These are phyloP conservation scores for Drosophila differens DNA, from an alignment of 2,888 invertebrate species.

Conservation along the genomic window DNA sequence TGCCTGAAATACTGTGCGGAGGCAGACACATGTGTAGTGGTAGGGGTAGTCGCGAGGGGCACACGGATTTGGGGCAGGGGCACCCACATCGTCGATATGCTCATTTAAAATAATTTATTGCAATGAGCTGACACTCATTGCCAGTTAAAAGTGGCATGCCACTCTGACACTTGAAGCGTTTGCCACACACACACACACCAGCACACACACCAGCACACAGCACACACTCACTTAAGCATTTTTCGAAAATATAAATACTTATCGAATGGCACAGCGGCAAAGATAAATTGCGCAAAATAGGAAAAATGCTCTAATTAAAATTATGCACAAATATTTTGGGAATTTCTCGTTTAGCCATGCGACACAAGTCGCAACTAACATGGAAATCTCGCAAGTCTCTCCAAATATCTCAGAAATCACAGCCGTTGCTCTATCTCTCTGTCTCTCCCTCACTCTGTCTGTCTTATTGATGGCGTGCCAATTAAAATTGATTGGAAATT, in stretches of 20 bases:
- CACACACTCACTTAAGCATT: conserved; percentile 11
- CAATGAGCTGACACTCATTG: conserved; percentile 80
- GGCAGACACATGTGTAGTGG: conserved; percentile 31
- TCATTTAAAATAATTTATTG: conserved; percentile 84
- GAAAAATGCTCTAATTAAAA: conserved; percentile 83
- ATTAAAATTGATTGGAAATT: conserved; percentile 85
- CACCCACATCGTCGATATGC: conserved; percentile 76
- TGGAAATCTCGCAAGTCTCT: conserved; percentile 38
- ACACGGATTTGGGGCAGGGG: not conserved
- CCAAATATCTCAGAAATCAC: conserved; percentile 6
- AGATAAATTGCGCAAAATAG: conserved; percentile 80
- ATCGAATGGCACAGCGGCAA: conserved; percentile 45
- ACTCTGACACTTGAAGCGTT: conserved; percentile 58
- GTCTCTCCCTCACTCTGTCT: not conserved
- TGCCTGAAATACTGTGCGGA: conserved; percentile 46
- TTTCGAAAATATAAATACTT: conserved; percentile 55
- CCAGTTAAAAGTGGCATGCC: conserved; percentile 69
- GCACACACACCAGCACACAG: conserved; percentile 41
- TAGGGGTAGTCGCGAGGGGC: conserved; percentile 3
- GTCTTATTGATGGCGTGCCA: conserved; percentile 84
- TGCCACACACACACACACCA: conserved; percentile 48
- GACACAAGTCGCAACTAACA: conserved; percentile 47
- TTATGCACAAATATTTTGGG: conserved; percentile 81
- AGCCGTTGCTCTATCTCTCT: not conserved
- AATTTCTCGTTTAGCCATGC: conserved; percentile 63